A percentile compares a stretch with the other conserved stretches of the same genome.
Conservation (phyloP, 23 tunicate species). For the Botrylloides violaceus region DNA sequence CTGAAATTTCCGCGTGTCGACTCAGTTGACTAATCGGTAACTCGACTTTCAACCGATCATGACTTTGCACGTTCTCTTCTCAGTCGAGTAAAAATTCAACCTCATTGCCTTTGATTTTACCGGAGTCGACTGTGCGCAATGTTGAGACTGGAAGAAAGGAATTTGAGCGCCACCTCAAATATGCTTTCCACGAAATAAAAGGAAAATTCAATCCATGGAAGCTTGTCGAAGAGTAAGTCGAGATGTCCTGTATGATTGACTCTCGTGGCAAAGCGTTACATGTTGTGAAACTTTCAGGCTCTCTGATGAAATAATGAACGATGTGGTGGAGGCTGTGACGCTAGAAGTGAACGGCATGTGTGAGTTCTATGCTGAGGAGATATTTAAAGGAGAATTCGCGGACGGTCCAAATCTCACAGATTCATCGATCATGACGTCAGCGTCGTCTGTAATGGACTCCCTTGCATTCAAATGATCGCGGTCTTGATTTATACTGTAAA, state of each 20-base stretch:
- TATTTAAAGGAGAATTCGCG: slow-evolving; percentile 62
- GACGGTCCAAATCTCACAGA: slow-evolving; percentile 19
- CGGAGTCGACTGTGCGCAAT: slow-evolving; percentile 19
- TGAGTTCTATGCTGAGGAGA: slow-evolving; percentile 44
- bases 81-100: too few relatives aligned
- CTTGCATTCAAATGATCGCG: not conserved
- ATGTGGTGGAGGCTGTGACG: slow-evolving; percentile 39
- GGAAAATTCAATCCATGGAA: slow-evolving; percentile 79
- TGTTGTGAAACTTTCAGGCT: slow-evolving; percentile 5
- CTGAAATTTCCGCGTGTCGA: too few relatives aligned
- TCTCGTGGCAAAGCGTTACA: too few relatives aligned
- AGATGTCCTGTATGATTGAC: too few relatives aligned
- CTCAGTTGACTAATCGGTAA: too few relatives aligned
- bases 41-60: too few relatives aligned
- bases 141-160: slow-evolving; percentile 18
- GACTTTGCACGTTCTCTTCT: too few relatives aligned
- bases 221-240: slow-evolving; percentile 33
- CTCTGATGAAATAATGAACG: slow-evolving; percentile 36
- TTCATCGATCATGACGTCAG: slow-evolving; percentile 13
- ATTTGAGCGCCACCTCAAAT: slow-evolving; percentile 21
- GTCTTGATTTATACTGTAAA: too few relatives aligned
- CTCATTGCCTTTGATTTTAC: too few relatives aligned
- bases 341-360: slow-evolving; percentile 38
- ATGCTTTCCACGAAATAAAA: slow-evolving; percentile 40
- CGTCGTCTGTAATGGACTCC: not conserved